Conservation (phyloP, 2,888 invertebrate genomes). For the Idaea dimidiata region DNA sequence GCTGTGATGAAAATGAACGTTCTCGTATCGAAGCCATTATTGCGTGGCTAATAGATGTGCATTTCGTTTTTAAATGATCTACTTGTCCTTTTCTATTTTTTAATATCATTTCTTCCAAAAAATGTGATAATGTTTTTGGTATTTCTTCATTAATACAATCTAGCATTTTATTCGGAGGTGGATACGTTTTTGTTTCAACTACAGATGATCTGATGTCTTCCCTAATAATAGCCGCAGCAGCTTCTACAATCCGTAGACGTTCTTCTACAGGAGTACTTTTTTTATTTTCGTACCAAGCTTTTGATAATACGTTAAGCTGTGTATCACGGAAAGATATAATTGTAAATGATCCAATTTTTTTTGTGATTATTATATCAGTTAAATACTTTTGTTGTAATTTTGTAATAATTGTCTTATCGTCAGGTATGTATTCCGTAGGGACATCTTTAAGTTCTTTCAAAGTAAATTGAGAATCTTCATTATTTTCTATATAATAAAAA, state of each 20-base stretch:
- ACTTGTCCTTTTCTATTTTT: slow-evolving; percentile 22
- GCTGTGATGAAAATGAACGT: slow-evolving; percentile 36
- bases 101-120: slow-evolving; percentile 3
- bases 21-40: slow-evolving; percentile 38
- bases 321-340: slow-evolving; percentile 46
- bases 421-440: slow-evolving; percentile 39
- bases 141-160: slow-evolving; percentile 24
- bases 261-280: slow-evolving; percentile 40
- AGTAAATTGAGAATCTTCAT: slow-evolving; percentile 51
- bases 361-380: slow-evolving; percentile 38
- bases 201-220: slow-evolving; percentile 47
- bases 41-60: slow-evolving; percentile 42
- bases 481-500: slow-evolving; percentile 49
- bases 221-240: slow-evolving; percentile 49
- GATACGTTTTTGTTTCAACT: slow-evolving; percentile 45
- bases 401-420: slow-evolving; percentile 41
- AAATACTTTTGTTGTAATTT: slow-evolving; percentile 41
- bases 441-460: slow-evolving; percentile 46
- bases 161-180: slow-evolving; percentile 43
- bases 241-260: slow-evolving; percentile 43
- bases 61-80: slow-evolving; percentile 42
- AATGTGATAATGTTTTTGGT: background rate
- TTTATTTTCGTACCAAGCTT: slow-evolving; percentile 48
- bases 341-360: slow-evolving; percentile 40
- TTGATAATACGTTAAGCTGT: slow-evolving; percentile 41